Conservation (phyloP, 2,113 vertebrate genomes). For the Alaudala cheleensis region DNA sequence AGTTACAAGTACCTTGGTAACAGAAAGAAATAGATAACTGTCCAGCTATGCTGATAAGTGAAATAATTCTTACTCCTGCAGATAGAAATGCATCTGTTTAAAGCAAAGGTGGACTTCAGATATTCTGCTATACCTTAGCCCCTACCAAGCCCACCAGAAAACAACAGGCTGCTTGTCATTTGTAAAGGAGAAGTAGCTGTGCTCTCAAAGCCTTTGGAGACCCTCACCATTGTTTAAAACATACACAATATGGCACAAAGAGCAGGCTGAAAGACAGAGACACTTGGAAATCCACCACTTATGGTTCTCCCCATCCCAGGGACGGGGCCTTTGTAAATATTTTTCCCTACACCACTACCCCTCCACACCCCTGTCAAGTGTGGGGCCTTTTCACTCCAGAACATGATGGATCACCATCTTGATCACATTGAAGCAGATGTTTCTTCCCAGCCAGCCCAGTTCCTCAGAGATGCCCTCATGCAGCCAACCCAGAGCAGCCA, state of each 20-base stretch:
- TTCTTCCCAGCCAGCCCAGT: background rate
- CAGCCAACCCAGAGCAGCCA: background rate
- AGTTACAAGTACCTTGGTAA: slow-evolving; percentile 70
- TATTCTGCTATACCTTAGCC: slow-evolving; percentile 35
- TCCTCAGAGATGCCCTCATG: background rate
- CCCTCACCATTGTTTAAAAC: background rate
- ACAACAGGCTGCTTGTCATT: slow-evolving; percentile 65
- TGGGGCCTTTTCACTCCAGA: background rate
- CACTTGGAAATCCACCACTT: background rate
- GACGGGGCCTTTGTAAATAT: background rate
- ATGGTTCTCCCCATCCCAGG: background rate
- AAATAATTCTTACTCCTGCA: slow-evolving; percentile 51
- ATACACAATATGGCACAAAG: slow-evolving; percentile 47
- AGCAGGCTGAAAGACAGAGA: slow-evolving; percentile 45
- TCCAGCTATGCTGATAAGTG: slow-evolving; percentile 31
- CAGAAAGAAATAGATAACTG: slow-evolving; percentile 64
- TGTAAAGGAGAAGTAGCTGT: slow-evolving; percentile 52
- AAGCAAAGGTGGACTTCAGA: slow-evolving; percentile 53
- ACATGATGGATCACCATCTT: background rate
- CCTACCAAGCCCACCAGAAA: slow-evolving; percentile 55
- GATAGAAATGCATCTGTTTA: slow-evolving; percentile 55
- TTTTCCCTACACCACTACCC: background rate
- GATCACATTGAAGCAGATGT: rapidly evolving
- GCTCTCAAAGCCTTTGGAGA: slow-evolving; percentile 47
- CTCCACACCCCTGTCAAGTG: background rate